phyloP scores from a whole-genome alignment of 1,140 invertebrate species.

The Gryon sp. region DNA sequence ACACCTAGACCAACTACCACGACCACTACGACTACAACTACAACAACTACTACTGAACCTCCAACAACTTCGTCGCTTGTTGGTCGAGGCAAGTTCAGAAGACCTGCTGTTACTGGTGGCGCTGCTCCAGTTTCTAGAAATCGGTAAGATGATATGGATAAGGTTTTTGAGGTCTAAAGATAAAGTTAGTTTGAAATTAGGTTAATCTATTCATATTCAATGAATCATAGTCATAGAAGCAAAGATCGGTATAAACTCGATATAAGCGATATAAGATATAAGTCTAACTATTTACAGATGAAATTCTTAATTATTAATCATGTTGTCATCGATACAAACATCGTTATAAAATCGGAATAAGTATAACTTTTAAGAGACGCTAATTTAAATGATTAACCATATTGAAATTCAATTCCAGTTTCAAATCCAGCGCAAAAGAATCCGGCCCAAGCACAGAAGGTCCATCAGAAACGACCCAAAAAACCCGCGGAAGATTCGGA shows the following conservation, averaged over 20 bases:
- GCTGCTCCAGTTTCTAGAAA: slow-evolving; percentile 68
- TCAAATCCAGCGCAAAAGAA: slow-evolving; percentile 42
- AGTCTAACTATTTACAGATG: too few relatives aligned
- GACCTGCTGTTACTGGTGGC: slow-evolving; percentile 69
- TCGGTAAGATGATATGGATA: slow-evolving; percentile 55
- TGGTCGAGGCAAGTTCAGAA: slow-evolving; percentile 73
- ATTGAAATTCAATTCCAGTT: slow-evolving; percentile 69
- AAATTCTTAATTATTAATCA: too few relatives aligned
- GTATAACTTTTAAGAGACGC: too few relatives aligned
- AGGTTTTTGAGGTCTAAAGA: too few relatives aligned
- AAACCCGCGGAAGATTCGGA: slow-evolving; percentile 69
- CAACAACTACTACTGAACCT: slow-evolving; percentile 79
- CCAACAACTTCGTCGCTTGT: slow-evolving; percentile 65
- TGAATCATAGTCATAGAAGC: too few relatives aligned
- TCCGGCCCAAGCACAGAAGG: slow-evolving; percentile 69
- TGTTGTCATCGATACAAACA: too few relatives aligned
- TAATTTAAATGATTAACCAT: too few relatives aligned
- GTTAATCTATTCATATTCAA: too few relatives aligned
- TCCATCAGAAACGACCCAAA: slow-evolving; percentile 66
- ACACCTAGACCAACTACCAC: slow-evolving; percentile 81
- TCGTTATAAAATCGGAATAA: too few relatives aligned
- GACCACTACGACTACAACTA: slow-evolving; percentile 82
- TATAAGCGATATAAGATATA: too few relatives aligned
- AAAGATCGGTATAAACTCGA: too few relatives aligned
- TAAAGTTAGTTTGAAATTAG: too few relatives aligned